These are phyloP conservation scores for Dunckerocampus dactyliophorus DNA, from an alignment of 2,113 vertebrate genomes.

Conservation along the genomic window DNA sequence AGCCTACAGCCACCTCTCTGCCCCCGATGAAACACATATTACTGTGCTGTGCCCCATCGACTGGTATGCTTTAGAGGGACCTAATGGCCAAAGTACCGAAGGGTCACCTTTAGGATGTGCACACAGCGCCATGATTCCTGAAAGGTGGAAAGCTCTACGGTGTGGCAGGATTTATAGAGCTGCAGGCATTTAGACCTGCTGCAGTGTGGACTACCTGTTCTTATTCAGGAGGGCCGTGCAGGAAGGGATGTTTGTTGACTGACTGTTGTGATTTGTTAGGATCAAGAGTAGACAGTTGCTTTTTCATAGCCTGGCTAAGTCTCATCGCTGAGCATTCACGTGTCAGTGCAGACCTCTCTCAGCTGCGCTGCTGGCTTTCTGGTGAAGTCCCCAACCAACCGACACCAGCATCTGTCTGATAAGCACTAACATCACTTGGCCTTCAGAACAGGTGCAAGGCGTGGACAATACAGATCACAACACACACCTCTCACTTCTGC, in stretches of 20 bases:
- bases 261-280: slow-evolving; percentile 30
- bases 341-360: slow-evolving; percentile 22
- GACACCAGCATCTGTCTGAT: no score
- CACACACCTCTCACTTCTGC: no score
- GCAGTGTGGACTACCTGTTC: slow-evolving; percentile 23
- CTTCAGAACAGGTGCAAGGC: no score
- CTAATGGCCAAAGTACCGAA: neutral
- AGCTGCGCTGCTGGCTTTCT: slow-evolving; percentile 25
- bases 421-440: no score
- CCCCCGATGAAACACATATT: neutral
- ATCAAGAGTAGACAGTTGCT: slow-evolving; percentile 18
- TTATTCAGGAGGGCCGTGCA: slow-evolving; percentile 10
- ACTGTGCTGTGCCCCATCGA: neutral
- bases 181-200: slow-evolving; percentile 32
- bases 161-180: slow-evolving; percentile 34
- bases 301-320: neutral
- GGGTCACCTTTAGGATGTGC: slow-evolving; percentile 12
- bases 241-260: slow-evolving; percentile 3
- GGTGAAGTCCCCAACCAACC: slow-evolving; percentile 11
- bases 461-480: no score
- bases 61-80: neutral
- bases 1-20: slow-evolving; percentile 11
- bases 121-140: slow-evolving; percentile 9
- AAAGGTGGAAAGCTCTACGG: slow-evolving; percentile 34
- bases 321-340: neutral